phyloP scores from a whole-genome alignment of 2,888 invertebrate genomes.

The Girardia tigrina region DNA sequence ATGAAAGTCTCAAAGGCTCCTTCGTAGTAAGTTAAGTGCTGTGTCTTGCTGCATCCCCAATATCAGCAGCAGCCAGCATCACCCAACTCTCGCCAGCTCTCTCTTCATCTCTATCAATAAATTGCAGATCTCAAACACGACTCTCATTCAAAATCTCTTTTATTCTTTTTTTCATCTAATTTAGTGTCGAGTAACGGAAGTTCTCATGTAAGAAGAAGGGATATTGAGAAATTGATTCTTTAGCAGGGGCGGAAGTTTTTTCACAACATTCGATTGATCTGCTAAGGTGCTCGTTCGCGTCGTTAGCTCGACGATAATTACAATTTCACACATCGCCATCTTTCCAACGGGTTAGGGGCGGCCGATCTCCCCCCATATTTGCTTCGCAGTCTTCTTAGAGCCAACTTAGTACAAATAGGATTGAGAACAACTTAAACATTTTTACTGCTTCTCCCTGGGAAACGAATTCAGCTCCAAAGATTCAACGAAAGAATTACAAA shows the following conservation, averaged over 20 bases:
- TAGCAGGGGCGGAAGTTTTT: constrained; percentile 17
- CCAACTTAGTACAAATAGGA: neutral
- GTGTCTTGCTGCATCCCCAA: constrained; percentile 19
- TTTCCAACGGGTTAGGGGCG: constrained; percentile 8
- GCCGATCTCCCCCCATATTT: neutral
- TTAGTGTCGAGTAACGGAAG: constrained; percentile 23
- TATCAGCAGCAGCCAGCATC: constrained; percentile 20
- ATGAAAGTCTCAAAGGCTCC: constrained; percentile 13
- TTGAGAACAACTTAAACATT: no score
- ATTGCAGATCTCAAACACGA: constrained; percentile 20
- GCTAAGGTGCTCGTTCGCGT: constrained; percentile 9
- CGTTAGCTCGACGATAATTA: constrained; percentile 15
- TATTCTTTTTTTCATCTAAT: constrained; percentile 15
- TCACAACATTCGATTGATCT: constrained; percentile 11
- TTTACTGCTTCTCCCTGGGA: no score
- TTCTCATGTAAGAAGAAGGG: constrained; percentile 13
- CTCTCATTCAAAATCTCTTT: constrained; percentile 13
- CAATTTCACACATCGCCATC: constrained; percentile 2
- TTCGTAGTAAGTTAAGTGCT: constrained; percentile 20
- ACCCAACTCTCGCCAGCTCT: neutral
- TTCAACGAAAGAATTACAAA: no score
- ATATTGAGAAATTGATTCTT: constrained; percentile 23
- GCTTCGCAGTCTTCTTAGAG: neutral
- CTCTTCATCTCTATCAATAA: neutral
- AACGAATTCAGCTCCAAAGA: no score